phyloP scores from a whole-genome alignment of 92 coral and sea anemone genomes.

The Parazoanthus atlanticus region DNA sequence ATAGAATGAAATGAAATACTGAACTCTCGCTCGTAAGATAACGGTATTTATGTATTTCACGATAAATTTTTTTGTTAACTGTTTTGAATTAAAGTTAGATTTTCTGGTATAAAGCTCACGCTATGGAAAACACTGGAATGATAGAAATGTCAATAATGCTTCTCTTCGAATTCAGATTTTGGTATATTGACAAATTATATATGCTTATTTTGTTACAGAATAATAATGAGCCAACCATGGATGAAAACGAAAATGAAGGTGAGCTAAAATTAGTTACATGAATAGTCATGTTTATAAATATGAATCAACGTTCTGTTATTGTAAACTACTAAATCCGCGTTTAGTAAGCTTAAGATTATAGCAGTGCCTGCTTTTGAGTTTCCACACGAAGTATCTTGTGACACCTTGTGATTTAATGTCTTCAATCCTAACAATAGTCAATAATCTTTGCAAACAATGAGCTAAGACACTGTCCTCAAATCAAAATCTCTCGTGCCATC shows the following conservation, averaged over 20 bases:
- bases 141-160: not conserved
- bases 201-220: not conserved
- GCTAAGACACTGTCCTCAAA: no score
- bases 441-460: no score
- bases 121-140: not conserved
- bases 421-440: no score
- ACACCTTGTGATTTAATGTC: no score
- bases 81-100: no score
- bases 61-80: not conserved
- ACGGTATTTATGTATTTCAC: no score
- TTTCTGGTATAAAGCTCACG: not conserved
- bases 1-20: no score
- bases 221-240: not conserved
- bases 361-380: no score
- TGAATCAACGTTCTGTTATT: not conserved
- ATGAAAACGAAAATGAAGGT: not conserved
- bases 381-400: no score
- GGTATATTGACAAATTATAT: not conserved
- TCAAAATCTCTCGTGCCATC: no score
- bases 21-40: no score
- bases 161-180: not conserved
- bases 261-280: not conserved
- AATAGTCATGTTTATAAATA: not conserved
- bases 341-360: no score
- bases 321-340: not conserved